These are phyloP conservation scores for Cisticola juncidis DNA, from an alignment of 2,113 vertebrate genomes.

Conservation along the genomic window DNA sequence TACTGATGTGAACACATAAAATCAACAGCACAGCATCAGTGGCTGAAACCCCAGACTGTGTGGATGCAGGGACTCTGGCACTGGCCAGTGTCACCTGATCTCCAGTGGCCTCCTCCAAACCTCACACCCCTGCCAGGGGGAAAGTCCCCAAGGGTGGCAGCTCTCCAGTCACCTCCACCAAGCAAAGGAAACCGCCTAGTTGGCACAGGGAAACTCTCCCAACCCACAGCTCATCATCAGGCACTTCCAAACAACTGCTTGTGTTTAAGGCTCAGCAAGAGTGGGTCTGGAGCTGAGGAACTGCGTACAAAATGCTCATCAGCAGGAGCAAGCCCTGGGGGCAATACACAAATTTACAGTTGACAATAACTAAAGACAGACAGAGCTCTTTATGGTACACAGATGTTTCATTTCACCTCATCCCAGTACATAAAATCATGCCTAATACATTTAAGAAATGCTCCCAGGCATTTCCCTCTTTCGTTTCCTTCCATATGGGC, in stretches of 20 bases:
- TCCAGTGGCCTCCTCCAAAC: not conserved
- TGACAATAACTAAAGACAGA: constrained; percentile 27
- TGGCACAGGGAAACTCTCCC: not conserved
- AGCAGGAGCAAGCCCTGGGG: not conserved
- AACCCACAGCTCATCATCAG: not conserved
- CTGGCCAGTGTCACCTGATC: rapidly evolving
- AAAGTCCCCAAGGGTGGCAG: not conserved
- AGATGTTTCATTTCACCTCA: constrained; percentile 42
- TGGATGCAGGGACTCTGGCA: not conserved
- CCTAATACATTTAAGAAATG: not conserved
- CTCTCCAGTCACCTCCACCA: not conserved
- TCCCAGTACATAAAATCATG: not conserved
- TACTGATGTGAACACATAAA: not conserved
- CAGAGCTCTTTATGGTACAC: constrained; percentile 18
- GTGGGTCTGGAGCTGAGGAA: not conserved
- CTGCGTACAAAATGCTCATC: not conserved
- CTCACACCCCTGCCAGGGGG: not conserved
- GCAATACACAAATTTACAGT: not conserved
- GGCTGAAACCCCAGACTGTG: not conserved
- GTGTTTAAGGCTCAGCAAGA: not conserved
- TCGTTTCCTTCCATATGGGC: not conserved
- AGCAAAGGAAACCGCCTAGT: rapidly evolving
- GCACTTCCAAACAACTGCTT: not conserved
- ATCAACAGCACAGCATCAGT: not conserved
- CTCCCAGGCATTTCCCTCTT: not conserved